Percentiles rank a stretch among this genome's conserved stretches.
phyloP scores from a whole-genome alignment of 1,140 invertebrate species.

The Lasioglossum baleicum region DNA sequence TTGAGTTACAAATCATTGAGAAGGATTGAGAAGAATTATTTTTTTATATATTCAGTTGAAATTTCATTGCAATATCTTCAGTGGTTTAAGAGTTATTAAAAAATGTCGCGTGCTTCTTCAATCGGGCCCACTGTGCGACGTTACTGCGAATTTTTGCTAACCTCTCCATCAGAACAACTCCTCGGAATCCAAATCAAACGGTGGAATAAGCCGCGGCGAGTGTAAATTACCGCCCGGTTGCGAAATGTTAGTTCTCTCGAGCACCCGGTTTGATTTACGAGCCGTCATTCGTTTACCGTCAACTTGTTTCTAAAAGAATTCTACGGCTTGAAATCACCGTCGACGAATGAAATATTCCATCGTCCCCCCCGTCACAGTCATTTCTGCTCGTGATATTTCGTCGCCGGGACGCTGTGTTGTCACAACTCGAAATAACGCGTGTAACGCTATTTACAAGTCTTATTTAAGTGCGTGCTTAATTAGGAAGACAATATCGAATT shows the following conservation, averaged over 20 bases:
- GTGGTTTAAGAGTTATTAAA: too few relatives aligned
- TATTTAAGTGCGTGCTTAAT: too few relatives aligned
- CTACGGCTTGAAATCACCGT: background rate
- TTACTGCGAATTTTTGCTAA: too few relatives aligned
- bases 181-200: background rate
- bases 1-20: too few relatives aligned
- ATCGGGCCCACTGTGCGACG: too few relatives aligned
- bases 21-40: too few relatives aligned
- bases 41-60: too few relatives aligned
- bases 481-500: too few relatives aligned
- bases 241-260: background rate
- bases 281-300: background rate
- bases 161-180: background rate
- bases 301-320: background rate
- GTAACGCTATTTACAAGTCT: too few relatives aligned
- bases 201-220: background rate
- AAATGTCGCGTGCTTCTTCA: too few relatives aligned
- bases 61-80: too few relatives aligned
- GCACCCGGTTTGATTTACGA: background rate
- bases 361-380: background rate
- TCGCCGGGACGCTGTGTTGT: background rate
- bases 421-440: background rate
- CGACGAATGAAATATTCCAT: background rate
- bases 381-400: background rate
- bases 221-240: background rate